Conservation (phyloP, 1,140 invertebrate genomes). For the Zaprionus lachaisei region DNA sequence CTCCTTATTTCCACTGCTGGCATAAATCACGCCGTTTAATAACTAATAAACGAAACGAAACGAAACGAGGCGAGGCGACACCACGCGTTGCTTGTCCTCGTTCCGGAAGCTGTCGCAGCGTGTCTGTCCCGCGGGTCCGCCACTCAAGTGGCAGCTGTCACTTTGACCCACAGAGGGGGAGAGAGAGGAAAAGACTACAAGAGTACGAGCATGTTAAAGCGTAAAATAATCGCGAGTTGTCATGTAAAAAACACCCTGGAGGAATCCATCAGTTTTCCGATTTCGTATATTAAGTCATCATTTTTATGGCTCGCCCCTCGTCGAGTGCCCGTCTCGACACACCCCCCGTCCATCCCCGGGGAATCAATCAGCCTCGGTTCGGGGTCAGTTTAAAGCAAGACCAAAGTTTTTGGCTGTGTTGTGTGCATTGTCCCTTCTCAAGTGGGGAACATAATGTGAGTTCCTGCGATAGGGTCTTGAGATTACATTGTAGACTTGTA, state of each 20-base stretch:
- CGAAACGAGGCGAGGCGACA: background rate
- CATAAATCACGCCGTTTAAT: constrained; percentile 78
- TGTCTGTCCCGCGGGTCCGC: constrained; percentile 31
- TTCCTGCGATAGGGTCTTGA: background rate
- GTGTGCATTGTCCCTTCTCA: background rate
- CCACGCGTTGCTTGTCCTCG: constrained; percentile 24
- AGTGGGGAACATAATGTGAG: background rate
- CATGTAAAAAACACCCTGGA: constrained; percentile 73
- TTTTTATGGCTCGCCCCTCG: constrained; percentile 49
- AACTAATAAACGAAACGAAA: constrained; percentile 74
- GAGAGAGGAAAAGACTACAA: background rate
- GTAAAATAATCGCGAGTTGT: constrained; percentile 66
- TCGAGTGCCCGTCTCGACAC: background rate
- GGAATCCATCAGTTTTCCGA: constrained; percentile 76
- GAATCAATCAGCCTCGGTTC: constrained; percentile 30
- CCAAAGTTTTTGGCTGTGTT: constrained; percentile 3
- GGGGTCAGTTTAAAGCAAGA: constrained; percentile 58
- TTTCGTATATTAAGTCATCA: constrained; percentile 79
- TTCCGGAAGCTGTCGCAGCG: constrained; percentile 1
- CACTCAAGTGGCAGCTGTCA: constrained; percentile 74
- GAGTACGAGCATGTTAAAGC: constrained; percentile 45
- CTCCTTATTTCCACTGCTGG: constrained; percentile 22
- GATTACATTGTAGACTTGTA: background rate
- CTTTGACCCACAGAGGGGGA: constrained; percentile 36
- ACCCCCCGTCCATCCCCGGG: constrained; percentile 19